Conservation (phyloP, 1,140 invertebrate species). For the Aplysia californica region DNA sequence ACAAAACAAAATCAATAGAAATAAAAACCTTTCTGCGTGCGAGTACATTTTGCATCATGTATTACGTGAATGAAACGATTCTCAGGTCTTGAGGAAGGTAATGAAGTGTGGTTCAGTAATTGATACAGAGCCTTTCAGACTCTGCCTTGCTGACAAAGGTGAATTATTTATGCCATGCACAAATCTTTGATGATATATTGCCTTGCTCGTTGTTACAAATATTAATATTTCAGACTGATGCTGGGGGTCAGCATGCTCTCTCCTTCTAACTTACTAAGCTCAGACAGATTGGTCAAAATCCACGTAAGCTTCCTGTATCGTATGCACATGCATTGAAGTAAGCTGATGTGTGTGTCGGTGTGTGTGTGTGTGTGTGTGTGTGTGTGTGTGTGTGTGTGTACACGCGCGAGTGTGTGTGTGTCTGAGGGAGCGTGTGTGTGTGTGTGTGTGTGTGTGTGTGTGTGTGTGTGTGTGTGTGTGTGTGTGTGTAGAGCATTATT, state of each 20-base stretch:
- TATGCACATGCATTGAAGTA: not conserved
- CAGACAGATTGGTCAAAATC: not conserved
- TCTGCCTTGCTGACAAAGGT: not conserved
- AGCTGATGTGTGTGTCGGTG: too few species aligned
- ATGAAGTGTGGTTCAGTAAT: not conserved
- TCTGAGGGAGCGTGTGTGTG: too few species aligned
- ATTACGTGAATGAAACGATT: too few species aligned
- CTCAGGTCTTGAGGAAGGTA: not conserved
- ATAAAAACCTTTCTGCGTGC: too few species aligned
- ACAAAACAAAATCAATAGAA: too few species aligned
- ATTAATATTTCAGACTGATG: not conserved
- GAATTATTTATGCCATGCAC: not conserved
- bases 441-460: too few species aligned
- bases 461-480: too few species aligned
- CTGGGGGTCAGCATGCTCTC: not conserved
- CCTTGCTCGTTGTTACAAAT: not conserved
- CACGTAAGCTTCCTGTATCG: not conserved
- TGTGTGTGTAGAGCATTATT: too few species aligned
- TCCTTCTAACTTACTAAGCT: not conserved
- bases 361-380: too few species aligned
- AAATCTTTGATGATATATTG: not conserved
- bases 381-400: too few species aligned
- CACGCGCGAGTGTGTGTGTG: too few species aligned
- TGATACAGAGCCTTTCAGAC: not conserved
- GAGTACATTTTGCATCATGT: too few species aligned